These are phyloP conservation scores for Loxodonta africana DNA, from an alignment of 2,113 vertebrate genomes.

Conservation along the genomic window DNA sequence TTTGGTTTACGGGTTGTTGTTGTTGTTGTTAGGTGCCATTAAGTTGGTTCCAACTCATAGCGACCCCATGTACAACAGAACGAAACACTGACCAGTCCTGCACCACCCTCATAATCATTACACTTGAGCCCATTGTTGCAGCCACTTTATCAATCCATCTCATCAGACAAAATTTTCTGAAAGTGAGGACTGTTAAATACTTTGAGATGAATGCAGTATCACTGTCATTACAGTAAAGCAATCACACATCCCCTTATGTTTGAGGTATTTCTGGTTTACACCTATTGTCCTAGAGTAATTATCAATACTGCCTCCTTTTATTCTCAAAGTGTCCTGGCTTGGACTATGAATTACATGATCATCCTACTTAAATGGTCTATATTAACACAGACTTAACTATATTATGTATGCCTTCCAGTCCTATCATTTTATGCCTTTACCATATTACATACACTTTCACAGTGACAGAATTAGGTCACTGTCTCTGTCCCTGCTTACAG, in stretches of 20 bases:
- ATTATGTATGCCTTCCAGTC: not conserved
- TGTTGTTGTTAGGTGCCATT: no score
- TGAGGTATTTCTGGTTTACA: not conserved
- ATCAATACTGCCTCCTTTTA: not conserved
- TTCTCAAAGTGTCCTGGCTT: not conserved
- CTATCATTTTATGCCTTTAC: no score
- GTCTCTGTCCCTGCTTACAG: not conserved
- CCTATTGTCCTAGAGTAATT: not conserved
- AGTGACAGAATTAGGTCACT: not conserved
- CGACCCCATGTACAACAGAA: no score
- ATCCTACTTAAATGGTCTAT: not conserved
- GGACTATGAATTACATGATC: not conserved
- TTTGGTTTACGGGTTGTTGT: no score
- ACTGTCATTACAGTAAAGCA: not conserved
- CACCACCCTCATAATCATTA: no score
- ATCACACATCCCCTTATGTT: not conserved
- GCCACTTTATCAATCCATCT: no score
- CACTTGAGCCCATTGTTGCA: no score
- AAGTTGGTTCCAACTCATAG: no score
- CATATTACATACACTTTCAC: not conserved
- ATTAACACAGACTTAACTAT: not conserved
- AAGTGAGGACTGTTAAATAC: not conserved
- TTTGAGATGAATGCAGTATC: not conserved
- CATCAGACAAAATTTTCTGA: not conserved
- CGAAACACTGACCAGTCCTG: no score